Percentiles rank a stretch among this genome's conserved stretches.
Evolutionary conservation across 2,797 vertebrate genomes (phyloP).

Genomic region (Phoxinus dragarum): DNA sequence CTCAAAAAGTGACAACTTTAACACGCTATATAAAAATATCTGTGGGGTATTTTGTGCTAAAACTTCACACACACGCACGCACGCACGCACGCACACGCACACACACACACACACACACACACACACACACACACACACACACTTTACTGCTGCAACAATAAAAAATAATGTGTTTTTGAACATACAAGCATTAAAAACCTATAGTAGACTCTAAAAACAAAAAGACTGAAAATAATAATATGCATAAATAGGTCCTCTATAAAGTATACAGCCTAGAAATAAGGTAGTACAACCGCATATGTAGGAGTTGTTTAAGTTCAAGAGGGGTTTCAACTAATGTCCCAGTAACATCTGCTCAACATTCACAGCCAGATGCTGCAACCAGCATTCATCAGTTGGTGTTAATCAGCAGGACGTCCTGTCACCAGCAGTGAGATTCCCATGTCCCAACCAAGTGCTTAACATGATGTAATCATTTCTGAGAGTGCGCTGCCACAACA

Average conservation of each 20-base stretch:
- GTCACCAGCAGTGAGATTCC: conserved; percentile 21
- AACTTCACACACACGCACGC: no score
- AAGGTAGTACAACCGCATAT: not conserved
- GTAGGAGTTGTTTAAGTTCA: conserved; percentile 6
- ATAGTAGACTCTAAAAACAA: not conserved
- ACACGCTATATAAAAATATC: no score
- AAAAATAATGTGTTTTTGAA: not conserved
- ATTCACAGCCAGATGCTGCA: conserved; percentile 52
- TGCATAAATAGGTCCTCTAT: not conserved
- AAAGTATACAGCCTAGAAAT: conserved; percentile 3
- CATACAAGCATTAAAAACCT: not conserved
- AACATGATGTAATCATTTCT: conserved; percentile 8
- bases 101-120: no score
- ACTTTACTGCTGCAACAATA: not conserved
- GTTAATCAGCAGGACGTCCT: conserved; percentile 40
- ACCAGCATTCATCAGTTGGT: conserved; percentile 47
- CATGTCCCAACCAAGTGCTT: not conserved
- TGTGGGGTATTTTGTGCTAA: no score
- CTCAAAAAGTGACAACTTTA: no score
- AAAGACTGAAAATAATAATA: not conserved
- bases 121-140: no score
- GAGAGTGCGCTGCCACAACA: not conserved
- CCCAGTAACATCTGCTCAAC: conserved; percentile 50
- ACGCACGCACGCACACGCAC: no score
- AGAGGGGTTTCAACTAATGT: conserved; percentile 40